phyloP scores from a whole-genome alignment of 2,113 vertebrate species.

The Pedetes capensis region DNA sequence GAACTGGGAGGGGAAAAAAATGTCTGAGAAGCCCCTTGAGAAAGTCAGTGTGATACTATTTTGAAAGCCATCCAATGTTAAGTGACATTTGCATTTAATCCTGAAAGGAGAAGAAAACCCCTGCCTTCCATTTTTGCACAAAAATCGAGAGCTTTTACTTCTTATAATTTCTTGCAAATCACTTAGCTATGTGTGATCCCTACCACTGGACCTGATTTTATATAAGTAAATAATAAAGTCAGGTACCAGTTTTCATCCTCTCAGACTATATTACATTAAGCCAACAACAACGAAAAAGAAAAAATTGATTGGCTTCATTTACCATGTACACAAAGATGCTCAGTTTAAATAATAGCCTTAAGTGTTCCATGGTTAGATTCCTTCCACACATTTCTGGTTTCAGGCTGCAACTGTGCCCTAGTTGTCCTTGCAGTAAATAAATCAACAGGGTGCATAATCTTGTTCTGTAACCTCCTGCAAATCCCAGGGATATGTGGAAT shows the following conservation, averaged over 20 bases:
- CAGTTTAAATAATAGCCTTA: not conserved
- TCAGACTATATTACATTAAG: conserved; percentile 45
- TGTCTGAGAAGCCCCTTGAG: not conserved
- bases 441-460: conserved; percentile 56
- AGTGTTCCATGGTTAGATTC: conserved; percentile 43
- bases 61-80: conserved; percentile 6
- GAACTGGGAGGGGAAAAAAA: not conserved
- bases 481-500: conserved; percentile 59
- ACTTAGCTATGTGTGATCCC: conserved; percentile 9
- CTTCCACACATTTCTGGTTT: conserved; percentile 33
- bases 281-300: conserved; percentile 14
- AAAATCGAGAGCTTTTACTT: not conserved
- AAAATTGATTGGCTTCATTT: conserved; percentile 46
- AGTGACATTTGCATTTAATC: conserved; percentile 35
- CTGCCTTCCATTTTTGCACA: not conserved
- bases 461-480: conserved; percentile 53
- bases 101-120: not conserved
- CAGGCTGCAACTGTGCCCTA: conserved; percentile 26
- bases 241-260: conserved; percentile 44
- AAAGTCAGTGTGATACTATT: conserved; percentile 22
- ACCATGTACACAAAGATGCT: conserved; percentile 9
- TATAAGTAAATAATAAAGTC: conserved; percentile 30
- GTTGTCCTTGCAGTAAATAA: conserved; percentile 64
- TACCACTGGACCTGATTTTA: not conserved
- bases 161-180: conserved; percentile 15